phyloP scores from a whole-genome alignment of 2,113 vertebrate genomes.

The Oxygymnocypris stewartii region DNA sequence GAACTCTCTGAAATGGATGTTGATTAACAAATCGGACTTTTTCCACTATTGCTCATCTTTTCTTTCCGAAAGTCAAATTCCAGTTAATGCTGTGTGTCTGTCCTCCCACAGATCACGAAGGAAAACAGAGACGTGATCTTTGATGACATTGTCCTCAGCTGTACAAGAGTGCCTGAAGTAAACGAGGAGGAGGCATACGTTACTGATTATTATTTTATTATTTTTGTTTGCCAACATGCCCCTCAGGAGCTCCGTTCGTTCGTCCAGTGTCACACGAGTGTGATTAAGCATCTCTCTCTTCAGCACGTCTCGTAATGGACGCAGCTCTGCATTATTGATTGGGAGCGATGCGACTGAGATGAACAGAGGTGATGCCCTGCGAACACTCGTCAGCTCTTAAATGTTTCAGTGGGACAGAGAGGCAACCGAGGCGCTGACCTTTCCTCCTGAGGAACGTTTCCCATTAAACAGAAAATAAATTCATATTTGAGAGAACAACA shows the following conservation, averaged over 20 bases:
- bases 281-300: slow-evolving; percentile 49
- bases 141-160: slow-evolving; percentile 77
- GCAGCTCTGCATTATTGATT: slow-evolving; percentile 68
- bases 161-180: slow-evolving; percentile 77
- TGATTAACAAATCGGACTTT: neutral
- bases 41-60: neutral
- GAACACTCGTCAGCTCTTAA: neutral
- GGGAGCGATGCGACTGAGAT: neutral
- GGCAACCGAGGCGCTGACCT: neutral
- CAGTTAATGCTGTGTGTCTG: neutral
- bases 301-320: slow-evolving; percentile 59
- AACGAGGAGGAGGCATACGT: slow-evolving; percentile 10
- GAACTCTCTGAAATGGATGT: neutral
- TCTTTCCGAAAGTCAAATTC: neutral
- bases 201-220: neutral
- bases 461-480: slow-evolving; percentile 50
- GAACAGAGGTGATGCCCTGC: neutral
- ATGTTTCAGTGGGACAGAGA: neutral
- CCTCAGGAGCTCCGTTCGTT: neutral
- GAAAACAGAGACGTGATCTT: slow-evolving; percentile 87
- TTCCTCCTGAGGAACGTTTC: neutral
- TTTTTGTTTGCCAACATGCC: neutral
- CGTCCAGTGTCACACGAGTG: slow-evolving; percentile 25
- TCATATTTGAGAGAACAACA: slow-evolving; percentile 58
- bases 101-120: slow-evolving; percentile 80